phyloP scores from a whole-genome alignment of 2,113 vertebrate species.

The Sinocyclocheilus rhinocerous region DNA sequence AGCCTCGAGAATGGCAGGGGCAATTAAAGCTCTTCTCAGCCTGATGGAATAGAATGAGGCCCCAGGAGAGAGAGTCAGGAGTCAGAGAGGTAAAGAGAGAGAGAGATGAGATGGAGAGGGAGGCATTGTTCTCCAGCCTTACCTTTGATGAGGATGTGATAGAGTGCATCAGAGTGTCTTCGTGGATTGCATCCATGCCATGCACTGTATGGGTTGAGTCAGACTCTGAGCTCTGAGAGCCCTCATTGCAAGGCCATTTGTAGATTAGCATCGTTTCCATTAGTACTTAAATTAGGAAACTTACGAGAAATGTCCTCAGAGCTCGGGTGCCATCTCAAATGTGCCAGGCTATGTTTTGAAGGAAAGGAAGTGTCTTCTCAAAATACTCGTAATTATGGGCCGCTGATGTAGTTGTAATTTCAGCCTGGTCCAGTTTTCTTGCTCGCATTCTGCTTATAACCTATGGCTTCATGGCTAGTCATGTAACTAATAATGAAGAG shows the following conservation, averaged over 20 bases:
- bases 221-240: conserved; percentile 26
- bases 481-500: conserved; percentile 52
- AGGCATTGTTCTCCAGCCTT: conserved; percentile 38
- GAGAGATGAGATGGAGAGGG: conserved; percentile 32
- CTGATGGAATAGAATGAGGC: conserved; percentile 54
- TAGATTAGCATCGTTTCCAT: conserved; percentile 31
- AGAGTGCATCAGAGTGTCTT: conserved; percentile 11
- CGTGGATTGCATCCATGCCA: conserved; percentile 22
- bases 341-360: background rate
- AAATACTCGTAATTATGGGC: background rate
- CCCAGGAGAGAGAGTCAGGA: conserved; percentile 11
- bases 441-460: conserved; percentile 33
- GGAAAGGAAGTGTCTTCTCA: background rate
- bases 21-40: conserved; percentile 58
- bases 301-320: conserved; percentile 36
- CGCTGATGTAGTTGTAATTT: background rate
- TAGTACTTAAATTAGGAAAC: conserved; percentile 39
- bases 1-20: conserved; percentile 46
- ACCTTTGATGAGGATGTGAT: too few relatives aligned
- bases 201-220: conserved; percentile 5
- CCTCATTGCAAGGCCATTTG: conserved; percentile 12
- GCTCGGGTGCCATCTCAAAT: conserved; percentile 3
- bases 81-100: conserved; percentile 27
- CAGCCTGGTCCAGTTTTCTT: background rate
- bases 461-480: conserved; percentile 43